Base-by-base conservation (phyloP, 2,888 invertebrate genomes). In the Prosapia bicincta region DNA sequence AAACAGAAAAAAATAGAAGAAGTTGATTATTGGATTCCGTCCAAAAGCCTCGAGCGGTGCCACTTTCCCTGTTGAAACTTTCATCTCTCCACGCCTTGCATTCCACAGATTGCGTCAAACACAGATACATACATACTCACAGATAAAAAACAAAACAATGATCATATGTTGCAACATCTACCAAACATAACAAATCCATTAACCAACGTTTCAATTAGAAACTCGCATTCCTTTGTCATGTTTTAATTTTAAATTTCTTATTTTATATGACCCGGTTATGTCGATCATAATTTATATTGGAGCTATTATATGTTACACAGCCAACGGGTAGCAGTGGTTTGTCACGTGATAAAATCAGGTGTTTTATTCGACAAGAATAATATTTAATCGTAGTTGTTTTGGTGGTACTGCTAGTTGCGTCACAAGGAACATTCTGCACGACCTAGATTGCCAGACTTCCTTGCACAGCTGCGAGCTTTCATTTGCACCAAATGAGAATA, bases 1-100 rank as follows among this genome's bases (percentile, higher is more conserved):
- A 13, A 86, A 86, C 81, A 70, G 72, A 72, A 43, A 32, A 72
- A 74, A 13, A 76, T n/a, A 38, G 26, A 25, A 74, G 32, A 75
- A 71, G 30, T 30, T 71, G 28, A 71, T 54, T 38, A 71, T 24
- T 38, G 23, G n/a, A 43, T 66, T 69, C 69, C 10, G 38, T 38
- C 38, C 38, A 38, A 38, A 38, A 9, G 38, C 38, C 13, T 38
- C 66, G 30, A 66, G 20, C 65, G 26, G 26, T 26, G 10, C 72
- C 26, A 65, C 72, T 72, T 72, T 72, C 72, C 72, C 72, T 72
- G 38, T 38, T 38, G 38, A 38, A 38, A 67, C 72, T 72, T 72
- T 72, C 72, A 24, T 67, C 67, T n/a, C 32, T 72, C 72, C 72
- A 72, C 72, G 24, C 72, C 72, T 72, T 30, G 26, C 72, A 72